Conservation (phyloP, 2,888 invertebrate genomes). For the Belgica antarctica region DNA sequence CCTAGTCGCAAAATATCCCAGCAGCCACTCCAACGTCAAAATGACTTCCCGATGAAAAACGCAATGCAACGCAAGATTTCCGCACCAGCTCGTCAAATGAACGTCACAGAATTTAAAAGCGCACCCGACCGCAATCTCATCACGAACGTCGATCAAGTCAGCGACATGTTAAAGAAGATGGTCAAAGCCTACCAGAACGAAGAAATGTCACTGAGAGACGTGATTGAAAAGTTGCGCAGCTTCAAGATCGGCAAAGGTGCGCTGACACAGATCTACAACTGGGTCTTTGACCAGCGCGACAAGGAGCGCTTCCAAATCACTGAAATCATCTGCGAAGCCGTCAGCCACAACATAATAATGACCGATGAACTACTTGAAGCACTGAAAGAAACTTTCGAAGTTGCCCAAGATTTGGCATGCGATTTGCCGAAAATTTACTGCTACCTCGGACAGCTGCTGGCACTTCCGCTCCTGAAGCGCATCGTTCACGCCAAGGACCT, state of each 20-base stretch:
- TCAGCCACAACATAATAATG: slow-evolving; percentile 14
- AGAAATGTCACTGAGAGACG: not conserved
- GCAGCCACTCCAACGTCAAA: not conserved
- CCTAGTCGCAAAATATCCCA: slow-evolving; percentile 31
- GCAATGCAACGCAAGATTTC: slow-evolving; percentile 13
- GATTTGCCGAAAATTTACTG: slow-evolving; percentile 36
- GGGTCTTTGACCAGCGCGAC: slow-evolving; percentile 34
- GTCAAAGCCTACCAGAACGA: not conserved
- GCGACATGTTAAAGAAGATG: not conserved
- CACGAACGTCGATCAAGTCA: not conserved
- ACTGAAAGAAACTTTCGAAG: slow-evolving; percentile 31
- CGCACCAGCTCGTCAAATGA: slow-evolving; percentile 38
- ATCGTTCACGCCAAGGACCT: slow-evolving; percentile 31
- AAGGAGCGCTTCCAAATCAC: slow-evolving; percentile 21
- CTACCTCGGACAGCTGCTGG: slow-evolving; percentile 29
- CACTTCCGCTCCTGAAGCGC: slow-evolving; percentile 21
- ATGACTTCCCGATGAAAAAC: slow-evolving; percentile 24
- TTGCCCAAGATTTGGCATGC: slow-evolving; percentile 29
- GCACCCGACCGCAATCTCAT: not conserved
- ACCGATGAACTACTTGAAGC: slow-evolving; percentile 31
- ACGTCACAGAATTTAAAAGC: slow-evolving; percentile 1
- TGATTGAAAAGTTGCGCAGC: not conserved
- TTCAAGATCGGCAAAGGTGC: slow-evolving; percentile 12
- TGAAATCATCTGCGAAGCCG: slow-evolving; percentile 31
- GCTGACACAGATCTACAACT: slow-evolving; percentile 1